Evolutionary conservation across 2,888 invertebrate genomes (phyloP).

Genomic region (Eucriotettix oculatus): DNA sequence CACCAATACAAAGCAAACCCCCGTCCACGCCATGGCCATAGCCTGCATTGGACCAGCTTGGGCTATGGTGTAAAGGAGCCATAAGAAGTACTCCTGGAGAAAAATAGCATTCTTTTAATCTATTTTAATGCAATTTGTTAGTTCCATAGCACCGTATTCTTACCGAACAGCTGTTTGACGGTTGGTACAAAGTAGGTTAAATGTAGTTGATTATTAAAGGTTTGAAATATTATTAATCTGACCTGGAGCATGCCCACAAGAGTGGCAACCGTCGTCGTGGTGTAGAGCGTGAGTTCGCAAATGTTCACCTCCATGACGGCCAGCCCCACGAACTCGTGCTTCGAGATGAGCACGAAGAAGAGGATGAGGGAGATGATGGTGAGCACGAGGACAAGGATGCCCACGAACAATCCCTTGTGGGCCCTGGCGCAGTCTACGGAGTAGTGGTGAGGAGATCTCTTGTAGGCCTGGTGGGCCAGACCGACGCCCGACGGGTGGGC

Average conservation of each 20-base stretch:
- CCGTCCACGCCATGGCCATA: too few relatives aligned
- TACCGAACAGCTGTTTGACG: too few relatives aligned
- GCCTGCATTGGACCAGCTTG: too few relatives aligned
- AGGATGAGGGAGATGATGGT: conserved; percentile 82
- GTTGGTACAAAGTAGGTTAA: too few relatives aligned
- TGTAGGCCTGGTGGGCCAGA: conserved; percentile 24
- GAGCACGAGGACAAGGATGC: conserved; percentile 69
- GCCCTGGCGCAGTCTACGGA: conserved; percentile 88
- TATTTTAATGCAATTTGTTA: too few relatives aligned
- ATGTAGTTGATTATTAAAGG: too few relatives aligned
- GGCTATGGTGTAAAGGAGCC: too few relatives aligned
- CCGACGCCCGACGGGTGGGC: conserved; percentile 17
- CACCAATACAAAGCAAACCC: too few relatives aligned
- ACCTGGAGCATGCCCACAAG: conserved; percentile 71
- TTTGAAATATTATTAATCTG: background rate
- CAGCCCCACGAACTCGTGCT: conserved; percentile 60
- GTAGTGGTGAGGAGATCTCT: conserved; percentile 76
- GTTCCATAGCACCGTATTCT: too few relatives aligned
- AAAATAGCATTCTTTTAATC: too few relatives aligned
- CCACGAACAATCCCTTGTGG: conserved; percentile 83
- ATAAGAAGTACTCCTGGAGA: too few relatives aligned
- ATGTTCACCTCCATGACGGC: conserved; percentile 82
- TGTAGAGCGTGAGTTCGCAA: conserved; percentile 73
- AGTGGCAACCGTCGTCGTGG: conserved; percentile 71
- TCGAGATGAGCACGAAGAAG: conserved; percentile 75